Evolutionary conservation across 2,113 vertebrate species (phyloP).

Genomic region (Sceloporus tristichus): DNA sequence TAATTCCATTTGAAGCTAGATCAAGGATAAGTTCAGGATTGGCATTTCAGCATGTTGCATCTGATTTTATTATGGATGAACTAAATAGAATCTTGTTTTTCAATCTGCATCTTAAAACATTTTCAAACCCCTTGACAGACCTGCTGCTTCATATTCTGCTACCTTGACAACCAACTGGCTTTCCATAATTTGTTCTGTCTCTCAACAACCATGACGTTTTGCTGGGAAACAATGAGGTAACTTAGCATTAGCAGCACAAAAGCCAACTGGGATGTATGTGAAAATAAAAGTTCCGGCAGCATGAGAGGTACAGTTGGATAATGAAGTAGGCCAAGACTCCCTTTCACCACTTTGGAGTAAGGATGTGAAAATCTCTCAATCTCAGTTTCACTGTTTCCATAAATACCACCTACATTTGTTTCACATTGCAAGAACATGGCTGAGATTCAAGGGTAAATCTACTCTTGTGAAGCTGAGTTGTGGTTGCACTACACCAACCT

Average conservation of each 20-base stretch:
- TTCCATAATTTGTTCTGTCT: constrained; percentile 33
- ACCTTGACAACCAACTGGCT: constrained; percentile 37
- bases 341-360: neutral
- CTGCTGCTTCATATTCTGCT: constrained; percentile 37
- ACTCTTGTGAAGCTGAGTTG: too few relatives aligned
- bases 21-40: constrained; percentile 1
- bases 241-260: neutral
- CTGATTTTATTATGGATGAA: constrained; percentile 37
- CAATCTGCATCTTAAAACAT: constrained; percentile 45
- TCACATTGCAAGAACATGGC: too few relatives aligned
- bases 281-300: neutral
- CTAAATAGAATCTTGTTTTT: constrained; percentile 43
- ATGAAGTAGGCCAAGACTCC: neutral
- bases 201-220: constrained; percentile 4
- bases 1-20: constrained; percentile 3
- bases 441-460: too few relatives aligned
- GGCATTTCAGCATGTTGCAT: constrained; percentile 21
- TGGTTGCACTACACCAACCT: too few relatives aligned
- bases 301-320: neutral
- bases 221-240: neutral
- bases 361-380: neutral
- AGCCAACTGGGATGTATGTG: neutral
- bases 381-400: too few relatives aligned
- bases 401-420: too few relatives aligned
- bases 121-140: constrained; percentile 34